These are phyloP conservation scores for Noctua janthina DNA, from an alignment of 2,888 invertebrate genomes.

Conservation along the genomic window DNA sequence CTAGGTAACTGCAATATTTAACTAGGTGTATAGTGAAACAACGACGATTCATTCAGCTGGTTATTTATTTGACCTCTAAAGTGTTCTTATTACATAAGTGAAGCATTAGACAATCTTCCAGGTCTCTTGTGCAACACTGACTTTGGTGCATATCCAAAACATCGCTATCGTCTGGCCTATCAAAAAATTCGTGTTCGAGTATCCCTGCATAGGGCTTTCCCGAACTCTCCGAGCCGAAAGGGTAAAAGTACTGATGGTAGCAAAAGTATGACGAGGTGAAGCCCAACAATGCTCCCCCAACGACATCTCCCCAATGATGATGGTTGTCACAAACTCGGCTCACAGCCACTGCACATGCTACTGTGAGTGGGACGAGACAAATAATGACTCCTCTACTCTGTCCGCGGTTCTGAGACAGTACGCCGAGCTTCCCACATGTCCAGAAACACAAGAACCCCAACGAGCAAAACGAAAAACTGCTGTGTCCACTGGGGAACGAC, in stretches of 20 bases:
- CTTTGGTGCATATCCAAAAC: slow-evolving; percentile 37
- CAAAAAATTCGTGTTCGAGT: slow-evolving; percentile 50
- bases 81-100: slow-evolving; percentile 57
- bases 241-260: slow-evolving; percentile 93
- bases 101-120: slow-evolving; percentile 55
- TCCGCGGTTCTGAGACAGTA: slow-evolving; percentile 91
- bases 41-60: slow-evolving; percentile 28
- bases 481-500: slow-evolving; percentile 97
- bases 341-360: slow-evolving; percentile 92
- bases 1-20: background rate
- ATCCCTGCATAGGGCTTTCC: slow-evolving; percentile 67
- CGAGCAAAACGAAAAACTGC: slow-evolving; percentile 94
- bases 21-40: slow-evolving; percentile 25
- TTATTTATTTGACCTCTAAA: slow-evolving; percentile 53
- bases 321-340: slow-evolving; percentile 96
- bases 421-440: slow-evolving; percentile 92
- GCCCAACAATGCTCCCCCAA: slow-evolving; percentile 93
- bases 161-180: background rate
- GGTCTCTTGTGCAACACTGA: slow-evolving; percentile 62
- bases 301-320: slow-evolving; percentile 96
- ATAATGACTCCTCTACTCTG: slow-evolving; percentile 91
- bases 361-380: slow-evolving; percentile 91
- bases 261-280: slow-evolving; percentile 91
- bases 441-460: slow-evolving; percentile 94
- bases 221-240: slow-evolving; percentile 70